phyloP scores from a whole-genome alignment of 2,888 invertebrate genomes.

The Macropis europaea region DNA sequence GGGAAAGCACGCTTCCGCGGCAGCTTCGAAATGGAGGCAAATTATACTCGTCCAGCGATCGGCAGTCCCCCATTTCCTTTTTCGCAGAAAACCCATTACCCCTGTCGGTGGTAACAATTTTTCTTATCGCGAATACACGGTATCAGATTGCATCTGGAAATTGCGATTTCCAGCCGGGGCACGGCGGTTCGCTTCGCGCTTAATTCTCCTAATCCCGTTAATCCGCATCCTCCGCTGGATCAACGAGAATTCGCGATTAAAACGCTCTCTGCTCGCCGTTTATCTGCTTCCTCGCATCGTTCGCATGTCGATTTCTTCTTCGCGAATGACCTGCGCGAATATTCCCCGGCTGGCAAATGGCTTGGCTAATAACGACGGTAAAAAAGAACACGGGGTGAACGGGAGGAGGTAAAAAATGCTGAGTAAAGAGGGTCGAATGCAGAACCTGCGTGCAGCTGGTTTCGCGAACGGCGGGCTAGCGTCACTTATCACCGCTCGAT shows the following conservation, averaged over 20 bases:
- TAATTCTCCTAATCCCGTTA: slow-evolving; percentile 25
- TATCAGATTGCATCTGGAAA: slow-evolving; percentile 47
- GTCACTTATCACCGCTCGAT: slow-evolving; percentile 27
- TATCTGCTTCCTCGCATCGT: background rate
- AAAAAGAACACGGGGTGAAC: background rate
- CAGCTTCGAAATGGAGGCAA: slow-evolving; percentile 29
- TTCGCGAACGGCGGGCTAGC: slow-evolving; percentile 3
- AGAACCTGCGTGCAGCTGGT: no score
- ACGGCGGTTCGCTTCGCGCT: background rate
- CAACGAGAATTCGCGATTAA: slow-evolving; percentile 12
- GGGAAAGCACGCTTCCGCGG: slow-evolving; percentile 5
- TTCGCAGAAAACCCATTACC: slow-evolving; percentile 25
- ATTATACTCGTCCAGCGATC: slow-evolving; percentile 34
- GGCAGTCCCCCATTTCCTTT: slow-evolving; percentile 9
- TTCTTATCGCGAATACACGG: slow-evolving; percentile 26
- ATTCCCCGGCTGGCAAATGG: slow-evolving; percentile 1
- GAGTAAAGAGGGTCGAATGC: slow-evolving; percentile 22
- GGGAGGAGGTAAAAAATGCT: slow-evolving; percentile 37
- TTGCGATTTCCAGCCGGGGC: slow-evolving; percentile 48
- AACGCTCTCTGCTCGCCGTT: slow-evolving; percentile 3
- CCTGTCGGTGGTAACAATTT: slow-evolving; percentile 17
- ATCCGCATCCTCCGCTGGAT: slow-evolving; percentile 17
- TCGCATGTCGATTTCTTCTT: slow-evolving; percentile 12
- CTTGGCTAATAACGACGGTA: background rate
- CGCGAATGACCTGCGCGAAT: slow-evolving; percentile 20